Evolutionary conservation across 2,113 vertebrate species (phyloP), one percentile per base, ranked within the genome.

Genomic region (Trogon melanurus): DNA sequence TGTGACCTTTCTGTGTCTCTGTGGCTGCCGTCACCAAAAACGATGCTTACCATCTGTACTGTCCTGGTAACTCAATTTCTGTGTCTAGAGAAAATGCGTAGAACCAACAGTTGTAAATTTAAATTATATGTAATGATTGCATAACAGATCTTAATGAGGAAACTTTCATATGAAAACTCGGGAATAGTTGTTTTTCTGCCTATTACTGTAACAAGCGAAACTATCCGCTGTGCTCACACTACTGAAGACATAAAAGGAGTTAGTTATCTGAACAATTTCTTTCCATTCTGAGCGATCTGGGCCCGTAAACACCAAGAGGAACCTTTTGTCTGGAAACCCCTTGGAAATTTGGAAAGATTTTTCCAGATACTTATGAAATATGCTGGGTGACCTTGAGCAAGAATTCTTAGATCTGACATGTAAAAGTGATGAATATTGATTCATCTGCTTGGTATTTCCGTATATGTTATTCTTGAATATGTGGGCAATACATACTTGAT

Each of bases 201-300:
- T 44, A 1, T 32, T 38, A 10, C 26, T 54, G 13, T 23, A 51
- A 27, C 0, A 1, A 32, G 29, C 45, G 71, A 48, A 13, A 11
- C 53, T 30, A 5, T 26, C 27, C 4, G 6, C 44, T 76, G 32
- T 36, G 21, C 11, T 48, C 16, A 3, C 14, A 2, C 32, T n/a
- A 11, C 71, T 22, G 61, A 80, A 61, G 30, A 22, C 19, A 7
- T 13, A 16, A 45, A 20, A 19, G 8, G 13, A 50, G 16, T 34
- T 54, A 23, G 12, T 66, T 56, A 44, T 5, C 16, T 38, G 41
- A 70, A 57, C 69, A 47, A 29, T 38, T 78, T 66, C 44, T 70
- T 53, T 26, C 41, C 21, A 8, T 16, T 29, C 13, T 22, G 20
- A 48, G 56, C 4, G 0, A 23, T 41, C 51, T 48, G 23, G 16